phyloP scores from a whole-genome alignment of 2,797 vertebrate species.

The Heliangelus exortis region DNA sequence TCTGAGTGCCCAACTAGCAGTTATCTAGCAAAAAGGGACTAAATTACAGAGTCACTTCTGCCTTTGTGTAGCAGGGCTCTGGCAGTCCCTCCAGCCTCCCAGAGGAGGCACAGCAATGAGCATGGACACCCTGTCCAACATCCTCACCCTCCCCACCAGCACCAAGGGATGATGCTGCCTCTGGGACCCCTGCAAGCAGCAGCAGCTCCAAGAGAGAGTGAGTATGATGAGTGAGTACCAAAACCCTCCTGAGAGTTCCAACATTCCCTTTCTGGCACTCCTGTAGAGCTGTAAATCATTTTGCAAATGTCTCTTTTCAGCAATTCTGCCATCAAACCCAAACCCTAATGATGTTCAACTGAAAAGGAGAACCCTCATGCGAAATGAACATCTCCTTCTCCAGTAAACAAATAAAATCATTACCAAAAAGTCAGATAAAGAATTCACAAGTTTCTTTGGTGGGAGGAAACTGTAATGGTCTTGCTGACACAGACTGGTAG shows the following conservation, averaged over 20 bases:
- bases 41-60: not conserved
- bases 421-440: not conserved
- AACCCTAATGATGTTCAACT: fast-evolving
- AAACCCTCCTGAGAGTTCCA: not conserved
- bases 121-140: not conserved
- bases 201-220: not conserved
- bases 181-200: fast-evolving
- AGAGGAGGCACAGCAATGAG: not conserved
- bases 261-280: not conserved
- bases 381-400: not conserved
- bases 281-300: not conserved
- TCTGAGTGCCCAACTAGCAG: not conserved
- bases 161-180: not conserved
- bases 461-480: not conserved
- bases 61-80: not conserved
- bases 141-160: not conserved
- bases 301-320: not conserved
- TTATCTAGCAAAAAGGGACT: not conserved
- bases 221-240: not conserved
- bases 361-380: not conserved
- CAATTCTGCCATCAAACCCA: not conserved
- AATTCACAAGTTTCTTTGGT: not conserved
- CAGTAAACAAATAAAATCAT: not conserved
- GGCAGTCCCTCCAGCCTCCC: not conserved
- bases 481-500: not conserved